Evolutionary conservation across 35 echinoderm and acorn worm species (phyloP).

Genomic region (Acanthaster planci): DNA sequence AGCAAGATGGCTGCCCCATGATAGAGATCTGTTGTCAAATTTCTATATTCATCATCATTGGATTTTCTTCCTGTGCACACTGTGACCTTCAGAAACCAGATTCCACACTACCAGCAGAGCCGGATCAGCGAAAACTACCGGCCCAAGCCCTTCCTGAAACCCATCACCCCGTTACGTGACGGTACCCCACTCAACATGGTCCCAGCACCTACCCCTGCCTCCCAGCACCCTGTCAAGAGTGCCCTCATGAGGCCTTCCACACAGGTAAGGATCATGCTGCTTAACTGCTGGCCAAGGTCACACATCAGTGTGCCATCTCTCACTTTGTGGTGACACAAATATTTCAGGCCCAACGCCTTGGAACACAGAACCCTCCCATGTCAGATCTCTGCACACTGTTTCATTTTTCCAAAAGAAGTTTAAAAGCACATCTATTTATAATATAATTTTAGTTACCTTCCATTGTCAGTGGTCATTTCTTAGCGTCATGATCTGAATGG

Average conservation of each 20-base stretch:
- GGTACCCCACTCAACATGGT: slow-evolving; percentile 73
- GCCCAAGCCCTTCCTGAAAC: slow-evolving; percentile 68
- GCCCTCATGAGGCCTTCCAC: slow-evolving; percentile 38
- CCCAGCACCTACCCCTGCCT: slow-evolving; percentile 87
- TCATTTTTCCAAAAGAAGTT: too few relatives aligned
- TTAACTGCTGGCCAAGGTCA: not conserved
- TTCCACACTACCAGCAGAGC: slow-evolving; percentile 65
- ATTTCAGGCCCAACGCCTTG: not conserved
- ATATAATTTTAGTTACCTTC: too few relatives aligned
- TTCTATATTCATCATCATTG: too few relatives aligned
- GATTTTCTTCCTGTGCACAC: too few relatives aligned
- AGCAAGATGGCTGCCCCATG: too few relatives aligned
- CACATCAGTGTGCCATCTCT: not conserved
- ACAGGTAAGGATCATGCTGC: slow-evolving; percentile 55
- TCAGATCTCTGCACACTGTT: not conserved
- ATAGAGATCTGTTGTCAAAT: too few relatives aligned
- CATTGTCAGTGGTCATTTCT: too few relatives aligned
- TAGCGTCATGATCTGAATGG: too few relatives aligned
- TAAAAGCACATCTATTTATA: too few relatives aligned
- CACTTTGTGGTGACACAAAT: not conserved
- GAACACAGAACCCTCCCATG: not conserved
- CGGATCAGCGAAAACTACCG: slow-evolving; percentile 49
- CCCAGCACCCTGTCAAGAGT: slow-evolving; percentile 41
- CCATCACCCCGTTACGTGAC: slow-evolving; percentile 56
- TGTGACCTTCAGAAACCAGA: not conserved